These are phyloP conservation scores for Brachyptera putata DNA, from an alignment of 2,888 invertebrate genomes.

Conservation along the genomic window DNA sequence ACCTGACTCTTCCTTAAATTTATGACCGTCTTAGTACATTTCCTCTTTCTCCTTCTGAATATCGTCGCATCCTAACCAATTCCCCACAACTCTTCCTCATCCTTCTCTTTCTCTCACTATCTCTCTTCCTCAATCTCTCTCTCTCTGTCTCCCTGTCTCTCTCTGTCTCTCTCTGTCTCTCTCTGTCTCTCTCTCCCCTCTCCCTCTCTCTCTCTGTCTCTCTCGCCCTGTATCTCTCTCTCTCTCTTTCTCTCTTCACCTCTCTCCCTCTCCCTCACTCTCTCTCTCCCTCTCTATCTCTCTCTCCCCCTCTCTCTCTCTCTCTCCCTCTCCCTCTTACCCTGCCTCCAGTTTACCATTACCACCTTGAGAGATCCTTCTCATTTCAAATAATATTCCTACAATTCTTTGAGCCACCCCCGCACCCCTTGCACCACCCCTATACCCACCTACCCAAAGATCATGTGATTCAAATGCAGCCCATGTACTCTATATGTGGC, in stretches of 20 bases:
- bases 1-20: conserved; percentile 21
- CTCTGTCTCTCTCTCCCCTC: no score
- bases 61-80: no score
- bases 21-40: conserved; percentile 27
- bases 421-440: neutral
- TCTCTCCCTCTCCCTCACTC: conserved; percentile 8
- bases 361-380: conserved; percentile 1
- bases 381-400: conserved; percentile 21
- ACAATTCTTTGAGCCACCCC: neutral
- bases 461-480: conserved; percentile 24
- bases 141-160: no score
- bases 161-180: conserved; percentile 1
- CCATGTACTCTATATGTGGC: conserved; percentile 18
- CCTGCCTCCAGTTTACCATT: conserved; percentile 2
- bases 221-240: neutral
- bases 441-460: neutral
- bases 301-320: no score
- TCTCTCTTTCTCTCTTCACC: no score
- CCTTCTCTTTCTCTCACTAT: neutral
- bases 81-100: no score
- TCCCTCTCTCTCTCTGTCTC: neutral
- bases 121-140: no score
- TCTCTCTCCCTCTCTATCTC: no score
- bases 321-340: neutral
- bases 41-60: conserved; percentile 23